Evolutionary conservation across 2,113 vertebrate genomes (phyloP), one percentile per base, ranked within the genome.

Genomic region (Calyptommatus sinebrachiatus): DNA sequence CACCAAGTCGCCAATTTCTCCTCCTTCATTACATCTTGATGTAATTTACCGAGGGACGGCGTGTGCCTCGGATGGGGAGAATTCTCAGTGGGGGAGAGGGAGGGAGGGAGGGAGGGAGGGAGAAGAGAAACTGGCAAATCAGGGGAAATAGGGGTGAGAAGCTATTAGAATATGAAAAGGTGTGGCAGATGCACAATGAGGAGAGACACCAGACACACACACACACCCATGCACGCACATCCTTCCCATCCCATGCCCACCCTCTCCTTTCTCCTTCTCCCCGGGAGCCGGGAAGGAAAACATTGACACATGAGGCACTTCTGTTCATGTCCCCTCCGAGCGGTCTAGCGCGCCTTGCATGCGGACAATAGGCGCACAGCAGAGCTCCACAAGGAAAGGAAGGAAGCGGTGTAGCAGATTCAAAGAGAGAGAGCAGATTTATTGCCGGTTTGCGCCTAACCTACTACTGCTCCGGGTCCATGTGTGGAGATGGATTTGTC

Each of bases 61-160:
- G 45, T 89, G 89, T 91, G 91, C 89, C 89, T 91, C 87, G 28
- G 26, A 87, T 87, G 10, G 0, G 86, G 85, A 4, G 78, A 91
- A 91, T 91, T 92, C 89, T 84, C 78, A 16, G 45, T 41, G 35
- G 62, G 60, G 26, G 80, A 87, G 53, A 57, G 4, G 16, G 53
- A 57, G 53, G 16, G 53, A 16, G 53, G 14, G 53, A 16, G 18
- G 12, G 18, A 16, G 18, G 48, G 4, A 57, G 18, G 85, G n/a
- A n/a, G n/a, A n/a, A n/a, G n/a, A n/a, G n/a, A n/a, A n/a, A n/a
- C 91, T 91, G 87, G 86, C 89, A 92, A 92, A 92, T 92, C 90
- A 92, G 88, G 90, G 81, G 88, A 79, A 88, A 29, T 87, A 86
- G 67, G 85, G 88, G 80, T 28, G 87, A 88, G 70, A 84, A 90